Base-by-base conservation (phyloP, 2,888 invertebrate genomes). In the Pandemis corylana region DNA sequence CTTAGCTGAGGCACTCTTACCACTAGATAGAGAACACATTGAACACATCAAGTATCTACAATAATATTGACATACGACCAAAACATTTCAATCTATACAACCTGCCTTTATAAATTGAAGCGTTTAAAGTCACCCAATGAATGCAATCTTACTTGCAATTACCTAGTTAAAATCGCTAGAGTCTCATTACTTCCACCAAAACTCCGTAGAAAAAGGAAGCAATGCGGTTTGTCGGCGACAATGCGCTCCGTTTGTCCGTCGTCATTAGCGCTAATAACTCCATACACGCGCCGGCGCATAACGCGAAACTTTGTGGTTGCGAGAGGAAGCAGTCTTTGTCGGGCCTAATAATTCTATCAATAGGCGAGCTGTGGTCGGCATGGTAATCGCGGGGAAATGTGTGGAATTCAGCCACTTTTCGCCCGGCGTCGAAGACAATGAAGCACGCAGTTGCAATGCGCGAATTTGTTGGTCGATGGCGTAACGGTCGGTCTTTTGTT, bases 261-360 rank as follows among this genome's bases (percentile, higher is more conserved):
- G 84, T 88, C 89, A 92, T 93, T 92, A 93, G 85, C 85, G 84
- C 87, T 93, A 93, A 93, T 92, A 92, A 91, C 91, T 90, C 89
- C 89, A 90, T 89, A 89, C 85, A 81, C 80, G 81, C 82, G 78
- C 77, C 72, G 76, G 85, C 84, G 59, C 20, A 81, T 82, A 86
- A 83, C 83, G 85, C 59, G 28, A 56, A 85, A 80, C 82, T 80
- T 85, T 93, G 93, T 85, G 93, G 93, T 93, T 83, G 76, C 77
- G 77, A 80, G 84, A 89, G 87, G 88, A 88, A 88, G 83, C 85
- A 81, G 84, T 81, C 83, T 87, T 87, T 85, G 80, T 80, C 80
- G 83, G 81, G 83, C 80, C 85, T 90, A 90, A 92, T 89, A 89
- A 92, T 91, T 92, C 89, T 91, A 92, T 92, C 91, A 91, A 91